Percentiles rank a stretch among this genome's conserved stretches.
Evolutionary conservation across 2,113 vertebrate species (phyloP).

Genomic region (Rhizomys pruinosus): DNA sequence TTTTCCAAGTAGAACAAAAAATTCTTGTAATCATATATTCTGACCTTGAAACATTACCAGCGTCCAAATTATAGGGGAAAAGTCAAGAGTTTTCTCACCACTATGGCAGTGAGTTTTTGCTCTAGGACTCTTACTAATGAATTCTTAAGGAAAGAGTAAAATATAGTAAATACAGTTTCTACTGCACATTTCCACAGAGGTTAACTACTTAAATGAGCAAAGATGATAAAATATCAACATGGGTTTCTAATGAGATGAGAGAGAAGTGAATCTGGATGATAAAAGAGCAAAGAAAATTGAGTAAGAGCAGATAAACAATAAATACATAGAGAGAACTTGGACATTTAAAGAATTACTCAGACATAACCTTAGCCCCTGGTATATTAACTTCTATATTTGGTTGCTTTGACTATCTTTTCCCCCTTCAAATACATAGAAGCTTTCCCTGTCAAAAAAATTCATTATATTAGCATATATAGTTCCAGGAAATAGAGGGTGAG

Average conservation of each 20-base stretch:
- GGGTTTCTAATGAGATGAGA: conserved; percentile 42
- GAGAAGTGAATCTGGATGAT: background rate
- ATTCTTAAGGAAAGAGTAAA: conserved; percentile 1
- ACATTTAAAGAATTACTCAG: conserved; percentile 19
- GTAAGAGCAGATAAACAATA: background rate
- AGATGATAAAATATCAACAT: background rate
- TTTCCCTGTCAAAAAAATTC: conserved; percentile 18
- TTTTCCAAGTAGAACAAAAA: background rate
- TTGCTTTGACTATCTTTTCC: background rate
- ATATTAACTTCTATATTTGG: conserved; percentile 16
- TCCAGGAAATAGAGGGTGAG: too few relatives aligned
- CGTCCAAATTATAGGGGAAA: conserved; percentile 24
- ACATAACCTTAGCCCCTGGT: conserved; percentile 1
- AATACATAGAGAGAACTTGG: background rate
- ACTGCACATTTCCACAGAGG: background rate
- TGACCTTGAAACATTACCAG: background rate
- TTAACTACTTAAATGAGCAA: conserved; percentile 25
- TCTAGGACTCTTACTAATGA: background rate
- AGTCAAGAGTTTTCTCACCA: background rate
- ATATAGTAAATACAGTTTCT: background rate
- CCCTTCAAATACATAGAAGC: too few relatives aligned
- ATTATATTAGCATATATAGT: too few relatives aligned
- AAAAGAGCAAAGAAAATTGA: conserved; percentile 34
- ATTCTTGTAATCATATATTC: background rate
- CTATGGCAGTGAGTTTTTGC: background rate